phyloP scores from a whole-genome alignment of 2,113 vertebrate genomes.

The Lota lota region DNA sequence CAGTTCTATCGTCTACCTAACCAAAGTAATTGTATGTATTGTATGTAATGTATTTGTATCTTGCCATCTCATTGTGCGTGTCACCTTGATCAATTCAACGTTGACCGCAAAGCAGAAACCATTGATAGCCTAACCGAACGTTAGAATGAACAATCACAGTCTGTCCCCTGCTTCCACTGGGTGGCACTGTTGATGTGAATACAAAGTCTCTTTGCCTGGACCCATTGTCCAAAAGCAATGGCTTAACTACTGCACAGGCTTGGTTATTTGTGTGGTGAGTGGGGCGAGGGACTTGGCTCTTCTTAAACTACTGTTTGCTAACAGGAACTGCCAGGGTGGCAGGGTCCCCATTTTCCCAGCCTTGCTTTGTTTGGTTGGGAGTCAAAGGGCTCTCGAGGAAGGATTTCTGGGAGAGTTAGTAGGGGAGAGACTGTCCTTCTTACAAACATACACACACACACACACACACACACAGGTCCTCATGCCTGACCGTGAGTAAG shows the following conservation, averaged over 20 bases:
- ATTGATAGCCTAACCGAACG: slow-evolving; percentile 11
- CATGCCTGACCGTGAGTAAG: no score
- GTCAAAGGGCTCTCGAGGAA: slow-evolving; percentile 29
- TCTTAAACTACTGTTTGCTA: slow-evolving; percentile 53
- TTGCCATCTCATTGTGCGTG: not conserved
- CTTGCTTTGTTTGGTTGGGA: slow-evolving; percentile 27
- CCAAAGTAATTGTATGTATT: not conserved
- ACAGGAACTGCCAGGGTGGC: slow-evolving; percentile 43
- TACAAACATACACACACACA: no score
- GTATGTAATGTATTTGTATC: not conserved
- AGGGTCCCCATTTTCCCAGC: slow-evolving; percentile 53
- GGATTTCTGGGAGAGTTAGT: slow-evolving; percentile 27
- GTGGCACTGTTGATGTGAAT: slow-evolving; percentile 75
- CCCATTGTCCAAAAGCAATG: slow-evolving; percentile 10
- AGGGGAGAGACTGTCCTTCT: not conserved
- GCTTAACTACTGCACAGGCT: slow-evolving; percentile 37
- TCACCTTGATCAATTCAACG: not conserved
- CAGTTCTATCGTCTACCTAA: no score
- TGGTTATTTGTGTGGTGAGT: slow-evolving; percentile 4
- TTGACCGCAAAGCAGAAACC: slow-evolving; percentile 1
- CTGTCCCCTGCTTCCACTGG: slow-evolving; percentile 51
- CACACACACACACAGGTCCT: no score
- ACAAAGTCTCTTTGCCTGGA: slow-evolving; percentile 13
- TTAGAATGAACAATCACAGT: slow-evolving; percentile 10
- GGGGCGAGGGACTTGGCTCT: slow-evolving; percentile 21